A percentile compares a stretch with the other conserved stretches of the same genome.
These are phyloP conservation scores for Listrodromus nycthemerus DNA, from an alignment of 2,888 invertebrate species.

Conservation along the genomic window DNA sequence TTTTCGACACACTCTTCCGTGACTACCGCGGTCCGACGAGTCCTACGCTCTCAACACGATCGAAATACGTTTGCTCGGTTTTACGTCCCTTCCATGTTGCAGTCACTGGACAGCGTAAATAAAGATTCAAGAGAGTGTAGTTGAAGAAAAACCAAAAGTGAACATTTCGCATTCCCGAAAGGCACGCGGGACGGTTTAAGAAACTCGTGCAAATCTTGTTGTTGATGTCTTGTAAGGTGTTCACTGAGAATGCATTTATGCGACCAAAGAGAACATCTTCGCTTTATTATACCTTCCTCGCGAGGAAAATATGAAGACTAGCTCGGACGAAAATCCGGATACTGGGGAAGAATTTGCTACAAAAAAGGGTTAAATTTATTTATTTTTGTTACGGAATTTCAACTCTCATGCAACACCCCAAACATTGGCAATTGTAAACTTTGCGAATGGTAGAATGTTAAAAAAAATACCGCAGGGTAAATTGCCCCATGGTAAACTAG, in stretches of 20 bases:
- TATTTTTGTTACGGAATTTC: background rate
- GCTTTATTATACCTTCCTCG: background rate
- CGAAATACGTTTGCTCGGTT: slow-evolving; percentile 26
- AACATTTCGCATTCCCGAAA: background rate
- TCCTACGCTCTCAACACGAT: background rate
- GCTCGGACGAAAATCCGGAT: background rate
- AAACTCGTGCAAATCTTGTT: slow-evolving; percentile 4
- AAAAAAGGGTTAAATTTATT: background rate
- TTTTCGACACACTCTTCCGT: slow-evolving; percentile 26
- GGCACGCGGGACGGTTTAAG: background rate
- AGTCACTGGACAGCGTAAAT: background rate
- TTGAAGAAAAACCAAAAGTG: background rate
- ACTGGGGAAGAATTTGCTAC: background rate
- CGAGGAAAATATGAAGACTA: background rate
- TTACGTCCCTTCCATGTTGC: background rate
- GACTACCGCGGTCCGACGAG: background rate
- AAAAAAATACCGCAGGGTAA: background rate
- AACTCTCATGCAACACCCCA: background rate
- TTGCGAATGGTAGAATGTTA: background rate
- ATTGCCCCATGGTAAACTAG: background rate
- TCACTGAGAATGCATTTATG: slow-evolving; percentile 13
- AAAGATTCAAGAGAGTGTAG: background rate
- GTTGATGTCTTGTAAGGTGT: background rate
- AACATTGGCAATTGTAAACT: background rate
- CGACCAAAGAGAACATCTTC: slow-evolving; percentile 5